Base-by-base conservation (phyloP, 2,888 invertebrate genomes). In the Stictocephala bisonia region DNA sequence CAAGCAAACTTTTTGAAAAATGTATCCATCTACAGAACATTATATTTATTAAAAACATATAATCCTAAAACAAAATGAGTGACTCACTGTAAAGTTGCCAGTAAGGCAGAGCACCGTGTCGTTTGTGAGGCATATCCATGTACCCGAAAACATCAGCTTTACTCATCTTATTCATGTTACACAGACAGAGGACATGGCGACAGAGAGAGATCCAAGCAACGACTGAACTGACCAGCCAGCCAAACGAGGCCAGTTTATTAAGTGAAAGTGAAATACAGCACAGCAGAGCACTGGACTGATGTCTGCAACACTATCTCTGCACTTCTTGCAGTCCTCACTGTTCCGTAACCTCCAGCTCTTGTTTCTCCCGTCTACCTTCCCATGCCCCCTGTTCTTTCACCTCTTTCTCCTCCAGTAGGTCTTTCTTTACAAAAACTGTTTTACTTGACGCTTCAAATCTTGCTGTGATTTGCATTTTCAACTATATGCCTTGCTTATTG, bases 81-180 rank as follows among this genome's bases (percentile, higher is more conserved):
- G n/a, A 9, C 13, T 35, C 35, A 60, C 60, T 60, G 40, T 60
- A 60, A 27, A 40, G 20, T 40, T 35, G 60, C 60, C 60, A 60
- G 22, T 60, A 60, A n/a, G 60, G 60, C 11, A 60, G 20, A 3
- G 29, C 60, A 18, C 4, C 22, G 22, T 35, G 40, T 11, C 60
- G 2, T 13, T 60, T 60, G 4, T 60, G 60, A 6, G 27, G 60
- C 40, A 60, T 35, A 20, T 60, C 60, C 22, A 22, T 6, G 13
- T 40, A 56, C 18, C 29, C 15, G 18, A 56, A 56, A 3, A n/a
- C n/a, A n/a, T n/a, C n/a, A n/a, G n/a, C n/a, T n/a, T n/a, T n/a
- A n/a, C n/a, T n/a, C n/a, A n/a, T n/a, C n/a, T n/a, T n/a, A n/a
- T n/a, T n/a, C n/a, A n/a, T n/a, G n/a, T n/a, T n/a, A n/a, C n/a